Evolutionary conservation across 1,140 invertebrate species (phyloP), one percentile per base, ranked within the genome.

Genomic region (Pogonus chalceus): DNA sequence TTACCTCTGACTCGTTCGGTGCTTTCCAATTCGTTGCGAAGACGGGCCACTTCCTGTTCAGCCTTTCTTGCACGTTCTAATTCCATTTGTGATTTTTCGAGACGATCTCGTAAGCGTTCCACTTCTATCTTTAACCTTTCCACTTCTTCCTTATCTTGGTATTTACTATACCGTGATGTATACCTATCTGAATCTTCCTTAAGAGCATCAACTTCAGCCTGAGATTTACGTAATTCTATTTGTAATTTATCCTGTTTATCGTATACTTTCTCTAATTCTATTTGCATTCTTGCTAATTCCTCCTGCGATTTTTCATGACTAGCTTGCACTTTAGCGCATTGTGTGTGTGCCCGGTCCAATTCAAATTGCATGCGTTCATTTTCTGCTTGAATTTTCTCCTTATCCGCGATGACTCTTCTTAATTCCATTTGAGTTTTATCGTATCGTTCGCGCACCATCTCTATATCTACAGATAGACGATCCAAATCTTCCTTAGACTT

Each of bases 401-500:
- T 85, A 61, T 95, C 90, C 43, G 81, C 82, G 68, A 89, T 85
- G 1, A 90, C 65, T 22, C 88, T 78, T 57, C 90, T 78, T 23
- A 91, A 69, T 66, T 94, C 90, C 37, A 87, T 85, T 65, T 91
- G 88, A 1, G 85, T 77, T 67, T 94, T 94, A 58, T 94, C 91
- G 66, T 89, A 90, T 35, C 90, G 79, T 64, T 94, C 91, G n/a
- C 89, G 79, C 43, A 90, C 79, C 78, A 94, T 88, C 67, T 90
- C 85, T 2, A 90, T 69, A 63, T 91, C 88, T 43, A 90, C 80
- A 56, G 78, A 73, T 51, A 87, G 65, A 60, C 87, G 77, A 62
- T 93, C 90, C 55, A 92, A 76, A 60, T 92, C 90, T 64, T 89
- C 87, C 66, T 92, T 90, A 9, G 87, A 83, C 66, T 94, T 93